These are phyloP conservation scores for Brotula barbata DNA, from an alignment of 2,797 vertebrate species.

Conservation along the genomic window DNA sequence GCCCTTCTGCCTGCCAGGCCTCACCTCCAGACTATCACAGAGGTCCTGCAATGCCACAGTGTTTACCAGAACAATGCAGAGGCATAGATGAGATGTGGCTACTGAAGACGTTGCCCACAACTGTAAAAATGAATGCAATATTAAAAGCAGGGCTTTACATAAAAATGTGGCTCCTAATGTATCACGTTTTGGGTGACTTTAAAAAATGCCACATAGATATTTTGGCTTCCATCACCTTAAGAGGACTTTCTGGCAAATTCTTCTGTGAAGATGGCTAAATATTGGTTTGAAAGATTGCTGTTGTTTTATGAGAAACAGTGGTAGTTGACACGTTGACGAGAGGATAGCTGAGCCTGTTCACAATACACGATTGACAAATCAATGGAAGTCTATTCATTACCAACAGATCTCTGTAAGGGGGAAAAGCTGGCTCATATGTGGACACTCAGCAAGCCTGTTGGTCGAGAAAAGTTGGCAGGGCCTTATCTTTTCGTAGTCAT, in stretches of 20 bases:
- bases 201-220: conserved; percentile 21
- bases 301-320: conserved; percentile 27
- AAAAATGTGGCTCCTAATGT: conserved; percentile 18
- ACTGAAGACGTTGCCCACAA: conserved; percentile 2
- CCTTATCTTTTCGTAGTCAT: background rate
- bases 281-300: background rate
- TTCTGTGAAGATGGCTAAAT: background rate
- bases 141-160: background rate
- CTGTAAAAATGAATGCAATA: background rate
- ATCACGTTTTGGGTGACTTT: conserved; percentile 31
- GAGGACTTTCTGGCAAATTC: conserved; percentile 23
- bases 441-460: background rate
- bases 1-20: background rate
- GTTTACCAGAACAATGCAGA: conserved; percentile 5
- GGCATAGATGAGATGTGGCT: conserved; percentile 18
- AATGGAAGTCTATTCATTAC: conserved; percentile 14
- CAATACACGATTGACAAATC: conserved; percentile 18
- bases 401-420: conserved; percentile 11
- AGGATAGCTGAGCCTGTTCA: conserved; percentile 18
- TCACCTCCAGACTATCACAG: conserved; percentile 50
- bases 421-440: conserved; percentile 36
- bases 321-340: conserved; percentile 8
- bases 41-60: conserved; percentile 37
- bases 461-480: conserved; percentile 6
- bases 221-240: conserved; percentile 12